Evolutionary conservation across 2,113 vertebrate genomes (phyloP), one percentile per base, ranked within the genome.

Genomic region (Chaenogobius annularis): DNA sequence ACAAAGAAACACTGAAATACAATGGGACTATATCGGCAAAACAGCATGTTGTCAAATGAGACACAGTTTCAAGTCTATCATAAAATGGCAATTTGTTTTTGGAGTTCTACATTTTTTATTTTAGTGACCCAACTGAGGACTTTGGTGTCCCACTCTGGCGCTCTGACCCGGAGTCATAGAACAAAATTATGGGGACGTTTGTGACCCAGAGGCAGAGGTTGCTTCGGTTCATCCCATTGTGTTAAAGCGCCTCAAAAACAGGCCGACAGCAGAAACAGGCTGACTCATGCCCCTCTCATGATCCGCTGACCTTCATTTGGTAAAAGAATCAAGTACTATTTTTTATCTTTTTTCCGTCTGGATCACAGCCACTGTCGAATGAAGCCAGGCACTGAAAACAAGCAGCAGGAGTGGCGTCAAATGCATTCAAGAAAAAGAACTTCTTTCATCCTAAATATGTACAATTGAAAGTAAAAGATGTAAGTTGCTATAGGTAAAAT

Each of bases 251-350:
- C 35, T 40, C 19, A 8, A 47, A 15, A 43, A n/a, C n/a, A n/a
- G n/a, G n/a, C 15, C 43, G 62, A 64, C 19, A 64, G n/a, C 43
- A 10, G 35, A 44, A 15, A n/a, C n/a, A n/a, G n/a, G 35, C 62
- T 64, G 62, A 64, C 19, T 43, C 62, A 44, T 64, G 17, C 19
- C 5, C 37, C 62, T 44, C 62, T 43, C 19, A 64, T 44, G 62
- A 64, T n/a, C 35, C 17, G 44, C 37, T 44, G 62, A 64, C 61
- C 61, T 63, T 63, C 61, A 63, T 64, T 64, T 44, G 52, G 62
- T 64, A 40, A 44, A 64, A 64, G 17, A 44, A 7, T 22, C 10
- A 20, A 64, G 62, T 22, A 43, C 40, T n/a, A n/a, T n/a, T n/a
- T n/a, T n/a, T n/a, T n/a, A n/a, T n/a, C n/a, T n/a, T n/a, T 35